Base-by-base conservation (phyloP, 2,888 invertebrate species). In the Tipula confusa region DNA sequence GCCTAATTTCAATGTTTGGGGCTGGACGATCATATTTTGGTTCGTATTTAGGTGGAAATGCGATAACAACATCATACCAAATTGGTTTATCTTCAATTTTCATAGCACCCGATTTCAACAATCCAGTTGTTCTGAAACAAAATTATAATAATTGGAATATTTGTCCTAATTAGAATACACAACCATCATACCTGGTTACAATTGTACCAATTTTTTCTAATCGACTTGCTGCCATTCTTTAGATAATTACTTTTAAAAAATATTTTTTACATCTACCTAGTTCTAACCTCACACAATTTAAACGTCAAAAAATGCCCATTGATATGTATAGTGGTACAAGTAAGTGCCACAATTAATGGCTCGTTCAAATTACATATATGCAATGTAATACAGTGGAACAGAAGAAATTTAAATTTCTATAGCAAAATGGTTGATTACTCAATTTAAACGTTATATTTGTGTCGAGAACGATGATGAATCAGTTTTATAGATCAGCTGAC, bases 51-150 rank as follows among this genome's bases (percentile, higher is more conserved):
- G 99, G 98, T 6, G 98, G 98, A 90, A 97, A 97, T 0, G 95
- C 93, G 89, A 93, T 93, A 88, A 98, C 98, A 28, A 99, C 90
- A 87, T 97, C 95, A 88, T 95, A 97, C 99, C 99, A 99, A 9
- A 98, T 84, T 0, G 99, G 99, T 85, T 95, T 92, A 86, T 98
- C 97, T 86, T 95, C 94, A 84, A 93, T 91, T 87, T 93, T 94
- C 88, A 98, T 90, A 2, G 95, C 97, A 82, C 95, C 95, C 28
- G 95, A 92, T 84, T 93, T 92, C 13, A 98, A 88, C 38, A 99
- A 90, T 4, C 97, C 96, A 86, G 93, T 92, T 1, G 94, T 91
- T 88, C 97, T 87, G 29, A 29, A 80, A 15, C n/a, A 80, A 88
- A 88, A 86, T 90, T 88, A 36, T 82, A 18, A n/a, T 6, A 29